These are phyloP conservation scores for Drosophila athabasca DNA, from an alignment of 1,140 invertebrate species.

Conservation along the genomic window DNA sequence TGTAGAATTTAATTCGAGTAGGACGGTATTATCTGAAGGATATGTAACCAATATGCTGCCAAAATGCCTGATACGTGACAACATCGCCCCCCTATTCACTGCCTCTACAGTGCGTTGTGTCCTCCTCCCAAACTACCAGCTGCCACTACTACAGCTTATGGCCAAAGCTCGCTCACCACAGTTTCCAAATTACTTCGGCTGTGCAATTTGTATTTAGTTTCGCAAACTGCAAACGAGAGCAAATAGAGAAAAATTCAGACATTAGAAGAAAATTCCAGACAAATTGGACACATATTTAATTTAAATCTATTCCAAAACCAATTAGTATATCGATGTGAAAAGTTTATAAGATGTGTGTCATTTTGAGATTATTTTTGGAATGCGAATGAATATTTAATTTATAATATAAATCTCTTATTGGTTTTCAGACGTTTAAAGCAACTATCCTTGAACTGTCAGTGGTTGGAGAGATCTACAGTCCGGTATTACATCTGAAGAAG, in stretches of 20 bases:
- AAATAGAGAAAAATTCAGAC: conserved; percentile 7
- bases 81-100: neutral
- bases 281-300: conserved; percentile 29
- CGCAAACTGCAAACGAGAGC: conserved; percentile 36
- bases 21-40: neutral
- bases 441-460: too few species aligned
- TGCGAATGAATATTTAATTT: neutral
- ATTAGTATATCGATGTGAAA: conserved; percentile 17
- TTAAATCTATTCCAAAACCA: conserved; percentile 14
- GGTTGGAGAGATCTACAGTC: too few species aligned
- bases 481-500: neutral
- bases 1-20: neutral
- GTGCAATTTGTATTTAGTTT: conserved; percentile 2
- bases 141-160: neutral
- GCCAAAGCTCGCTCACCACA: conserved; percentile 47
- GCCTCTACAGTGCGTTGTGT: too few species aligned
- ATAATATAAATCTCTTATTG: too few species aligned
- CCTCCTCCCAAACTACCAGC: neutral
- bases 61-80: conserved; percentile 20
- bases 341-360: conserved; percentile 8
- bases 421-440: too few species aligned
- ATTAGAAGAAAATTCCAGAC: conserved; percentile 19
- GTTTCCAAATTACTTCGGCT: conserved; percentile 35
- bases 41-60: neutral
- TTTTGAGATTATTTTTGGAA: neutral